Base-by-base conservation (phyloP, 23 tunicate species). In the Halocynthia roretzi region DNA sequence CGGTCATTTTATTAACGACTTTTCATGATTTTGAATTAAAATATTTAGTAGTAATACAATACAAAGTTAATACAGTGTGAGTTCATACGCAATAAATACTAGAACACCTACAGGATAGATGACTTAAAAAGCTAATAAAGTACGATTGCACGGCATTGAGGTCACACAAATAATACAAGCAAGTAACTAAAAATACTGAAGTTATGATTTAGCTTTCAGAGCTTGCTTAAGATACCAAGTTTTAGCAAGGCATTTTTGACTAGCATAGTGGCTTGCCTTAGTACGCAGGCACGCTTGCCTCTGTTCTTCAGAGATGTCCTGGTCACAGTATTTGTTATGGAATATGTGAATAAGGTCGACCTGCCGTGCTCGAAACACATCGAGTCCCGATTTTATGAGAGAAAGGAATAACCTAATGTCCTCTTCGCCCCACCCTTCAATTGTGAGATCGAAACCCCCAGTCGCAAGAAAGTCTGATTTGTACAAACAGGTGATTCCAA, bases 401-500 rank as follows among this genome's bases (percentile, higher is more conserved):
- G 87, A 78, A 14, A 85, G 50, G 67, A 78, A 92, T 71, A 92
- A 58, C 21, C 85, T 54, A 12, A 86, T 69, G 77, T 92, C 98
- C 61, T 92, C 98, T 61, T 86, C 92, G 22, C 98, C 98, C 98
- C 98, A 92, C 6, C 98, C 98, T 74, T 92, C 98, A 10, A 92
- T 92, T 7, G 81, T 77, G 10, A 92, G 67, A 69, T 92, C 92
- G 58, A 92, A 92, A 10, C 98, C 98, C 6, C 98, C 98, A 8
- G 91, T 81, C 10, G 44, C 22, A 50, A 86, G 7, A 52, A 92
- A 92, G 67, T 92, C 92, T 5, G 85, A 71, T 22, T 92, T 92
- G 76, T 92, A 86, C 80, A 92, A 71, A 75, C 98, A 92, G 7
- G 98, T 83, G 7, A 92, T 92, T 8, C 98, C 98, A 75, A 66